Base-by-base conservation (phyloP, 1,140 invertebrate genomes). In the Acromyrmex charruanus region DNA sequence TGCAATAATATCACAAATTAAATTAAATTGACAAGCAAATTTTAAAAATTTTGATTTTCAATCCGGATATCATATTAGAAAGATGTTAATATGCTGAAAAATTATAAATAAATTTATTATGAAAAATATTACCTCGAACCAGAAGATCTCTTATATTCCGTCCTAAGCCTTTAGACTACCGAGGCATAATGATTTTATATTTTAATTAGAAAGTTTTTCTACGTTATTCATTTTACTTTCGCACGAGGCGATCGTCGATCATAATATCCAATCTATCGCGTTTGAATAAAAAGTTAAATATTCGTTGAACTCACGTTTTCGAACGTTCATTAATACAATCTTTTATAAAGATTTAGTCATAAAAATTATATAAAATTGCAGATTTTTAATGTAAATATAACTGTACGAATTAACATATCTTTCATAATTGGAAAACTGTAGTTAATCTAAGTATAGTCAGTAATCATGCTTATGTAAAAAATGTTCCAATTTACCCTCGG, bases 401-500 rank as follows among this genome's bases (percentile, higher is more conserved):
- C 0, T 9, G 16, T 51, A 31, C 35, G 10, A 44, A 39, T 39
- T 39, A 9, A 21, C 9, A 28, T 21, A 21, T 59, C 6, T 44
- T 4, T 16, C 14, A 7, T 74, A 31, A 59, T 7, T 21, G 18
- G 14, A 21, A 53, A 61, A 51, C 25, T 53, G 25, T 25, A 31
- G n/a, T 44, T 72, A 59, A 82, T 74, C 55, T n/a, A 49, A 74
- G 39, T 25, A 16, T 14, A 14, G 12, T 72, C 35, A 51, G 58
- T 44, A 61, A 84, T 75, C 39, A 35, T 49, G 35, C 31, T 61
- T 82, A 61, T 14, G 21, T 75, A 61, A 74, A 74, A 84, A 84
- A 75, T 84, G n/a, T 51, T 84, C 55, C 69, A 61, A 84, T 75
- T 84, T 63, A 84, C 53, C 25, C 66, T 69, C 31, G 31, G 21